Evolutionary conservation across 2,113 vertebrate genomes (phyloP).

Genomic region (Trematocara unimaculatum): DNA sequence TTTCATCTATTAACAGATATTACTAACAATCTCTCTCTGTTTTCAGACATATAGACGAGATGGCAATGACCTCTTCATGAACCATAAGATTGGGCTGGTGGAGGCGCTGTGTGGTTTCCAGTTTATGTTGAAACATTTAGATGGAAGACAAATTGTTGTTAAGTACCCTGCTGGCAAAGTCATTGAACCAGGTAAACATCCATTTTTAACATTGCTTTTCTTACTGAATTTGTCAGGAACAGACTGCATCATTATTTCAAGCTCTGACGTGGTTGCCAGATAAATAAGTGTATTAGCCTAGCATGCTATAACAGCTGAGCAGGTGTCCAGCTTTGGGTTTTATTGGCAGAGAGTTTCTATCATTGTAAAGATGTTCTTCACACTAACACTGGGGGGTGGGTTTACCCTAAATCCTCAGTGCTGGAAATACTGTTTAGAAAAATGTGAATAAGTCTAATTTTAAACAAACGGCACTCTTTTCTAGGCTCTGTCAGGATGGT

Average conservation of each 20-base stretch:
- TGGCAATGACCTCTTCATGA: slow-evolving; percentile 91
- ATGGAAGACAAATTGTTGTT: slow-evolving; percentile 91
- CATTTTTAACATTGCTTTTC: not conserved
- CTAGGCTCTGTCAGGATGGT: slow-evolving; percentile 77
- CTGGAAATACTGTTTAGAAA: not conserved
- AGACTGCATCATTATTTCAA: not conserved
- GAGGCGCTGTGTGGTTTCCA: slow-evolving; percentile 98
- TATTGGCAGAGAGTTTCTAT: not conserved
- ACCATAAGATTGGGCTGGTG: slow-evolving; percentile 91
- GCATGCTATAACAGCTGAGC: not conserved
- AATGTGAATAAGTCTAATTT: not conserved
- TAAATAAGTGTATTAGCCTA: not conserved
- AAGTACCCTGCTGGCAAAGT: slow-evolving; percentile 96
- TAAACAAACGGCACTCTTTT: not conserved
- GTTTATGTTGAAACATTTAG: slow-evolving; percentile 93
- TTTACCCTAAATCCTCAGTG: not conserved
- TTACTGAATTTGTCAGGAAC: not conserved
- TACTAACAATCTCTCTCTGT: not conserved
- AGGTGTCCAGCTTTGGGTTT: not conserved
- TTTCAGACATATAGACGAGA: slow-evolving; percentile 76
- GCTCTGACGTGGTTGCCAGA: not conserved
- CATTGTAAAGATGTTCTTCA: not conserved
- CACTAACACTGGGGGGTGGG: rapidly evolving
- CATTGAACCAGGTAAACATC: slow-evolving; percentile 85
- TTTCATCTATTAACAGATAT: not conserved